These are phyloP conservation scores for Euphydryas editha DNA, from an alignment of 2,888 invertebrate genomes.

Conservation along the genomic window DNA sequence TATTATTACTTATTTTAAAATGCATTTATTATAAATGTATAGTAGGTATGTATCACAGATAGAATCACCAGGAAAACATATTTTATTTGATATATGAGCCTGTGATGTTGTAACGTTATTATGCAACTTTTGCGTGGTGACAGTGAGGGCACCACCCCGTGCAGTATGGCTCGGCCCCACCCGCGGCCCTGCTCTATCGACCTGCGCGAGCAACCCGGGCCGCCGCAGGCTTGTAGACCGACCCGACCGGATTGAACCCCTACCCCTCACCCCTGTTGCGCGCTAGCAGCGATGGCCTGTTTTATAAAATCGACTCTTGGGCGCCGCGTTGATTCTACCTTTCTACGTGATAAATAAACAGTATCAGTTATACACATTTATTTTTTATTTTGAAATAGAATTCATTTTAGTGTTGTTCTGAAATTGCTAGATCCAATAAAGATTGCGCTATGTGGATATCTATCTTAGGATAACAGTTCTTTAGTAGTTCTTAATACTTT, in stretches of 20 bases:
- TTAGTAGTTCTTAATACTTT: too few relatives aligned
- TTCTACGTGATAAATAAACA: constrained; percentile 42
- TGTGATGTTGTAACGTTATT: constrained; percentile 51
- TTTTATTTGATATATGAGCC: constrained; percentile 6
- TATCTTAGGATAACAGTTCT: too few relatives aligned
- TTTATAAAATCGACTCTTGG: constrained; percentile 54
- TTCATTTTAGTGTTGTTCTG: too few relatives aligned
- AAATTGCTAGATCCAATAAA: background rate
- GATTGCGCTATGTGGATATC: too few relatives aligned
- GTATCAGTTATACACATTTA: too few relatives aligned
- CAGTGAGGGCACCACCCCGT: constrained; percentile 78
- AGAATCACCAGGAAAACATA: background rate
- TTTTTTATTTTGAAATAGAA: too few relatives aligned
- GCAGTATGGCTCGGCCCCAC: constrained; percentile 68
- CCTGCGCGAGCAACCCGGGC: constrained; percentile 74
- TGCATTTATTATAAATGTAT: background rate
- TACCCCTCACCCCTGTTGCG: constrained; percentile 46
- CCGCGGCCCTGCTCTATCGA: constrained; percentile 78
- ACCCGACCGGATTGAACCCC: constrained; percentile 60
- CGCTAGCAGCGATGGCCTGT: constrained; percentile 41
- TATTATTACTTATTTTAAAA: background rate
- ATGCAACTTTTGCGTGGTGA: constrained; percentile 68
- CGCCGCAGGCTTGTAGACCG: constrained; percentile 62
- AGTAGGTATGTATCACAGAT: background rate
- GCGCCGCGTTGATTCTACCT: constrained; percentile 47